Base-by-base conservation (phyloP, 2,113 vertebrate species). In the rat (Rattus norvegicus) region DNA sequence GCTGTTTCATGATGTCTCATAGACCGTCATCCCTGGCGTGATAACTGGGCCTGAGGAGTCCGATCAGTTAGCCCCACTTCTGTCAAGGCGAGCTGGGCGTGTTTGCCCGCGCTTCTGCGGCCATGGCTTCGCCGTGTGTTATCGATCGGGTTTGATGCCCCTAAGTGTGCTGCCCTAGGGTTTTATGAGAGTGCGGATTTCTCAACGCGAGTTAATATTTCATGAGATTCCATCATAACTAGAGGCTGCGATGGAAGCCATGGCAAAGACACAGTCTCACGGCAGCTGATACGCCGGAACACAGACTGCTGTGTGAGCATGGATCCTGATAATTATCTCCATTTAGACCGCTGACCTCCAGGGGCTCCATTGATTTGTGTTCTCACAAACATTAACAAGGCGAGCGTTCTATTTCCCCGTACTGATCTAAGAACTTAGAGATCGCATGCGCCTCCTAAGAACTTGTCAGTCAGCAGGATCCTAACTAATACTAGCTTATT, bases 191-290 rank as follows among this genome's bases (percentile, higher is more conserved):
- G 61, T 61, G n/a, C 22, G 86, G 8, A 79, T 81, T 43, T 70
- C 61, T 93, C 77, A 88, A 36, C 36, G 63, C 54, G 67, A 56
- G 16, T 96, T 93, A 97, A 93, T 95, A 95, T 96, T 92, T 96
- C 73, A 93, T 97, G 97, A 96, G 61, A 88, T 11, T 79, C 69
- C 75, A 0, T 83, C 69, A 70, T 87, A 92, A 91, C 86, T 65
- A 26, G 61, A 91, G 59, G 52, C 70, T 76, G 49, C 87, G 49
- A 17, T 85, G 39, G 39, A 86, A 79, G 54, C 61, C 33, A 5
- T 28, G 17, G 26, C 36, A 56, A 28, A 92, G 28, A 26, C 14
- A 6, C 65, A 13, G 7, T 26, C 47, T 77, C 36, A 17, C 24
- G 49, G 81, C 80, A 13, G 4, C 47, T 95, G 77, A 95, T 56